Percentiles rank a stretch among this genome's conserved stretches.
Evolutionary conservation across 2,888 invertebrate species (phyloP).

Genomic region (Acrobasis suavella): DNA sequence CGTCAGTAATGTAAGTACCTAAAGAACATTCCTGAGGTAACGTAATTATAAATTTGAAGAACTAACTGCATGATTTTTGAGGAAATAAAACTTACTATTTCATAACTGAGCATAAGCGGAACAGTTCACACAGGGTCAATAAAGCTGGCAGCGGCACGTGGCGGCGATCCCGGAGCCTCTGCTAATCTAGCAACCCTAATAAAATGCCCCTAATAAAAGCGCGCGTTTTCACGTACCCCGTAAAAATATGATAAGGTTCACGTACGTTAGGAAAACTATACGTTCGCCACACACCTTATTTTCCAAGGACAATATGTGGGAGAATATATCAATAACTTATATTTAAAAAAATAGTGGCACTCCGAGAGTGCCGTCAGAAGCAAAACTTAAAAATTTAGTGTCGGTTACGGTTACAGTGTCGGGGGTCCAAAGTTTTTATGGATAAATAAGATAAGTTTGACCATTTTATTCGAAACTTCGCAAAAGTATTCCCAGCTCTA

Average conservation of each 20-base stretch:
- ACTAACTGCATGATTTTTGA: slow-evolving; percentile 22
- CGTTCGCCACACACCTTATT: slow-evolving; percentile 33
- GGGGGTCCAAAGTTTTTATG: no score
- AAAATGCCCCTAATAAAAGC: slow-evolving; percentile 75
- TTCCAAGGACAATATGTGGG: neutral
- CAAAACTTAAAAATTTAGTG: no score
- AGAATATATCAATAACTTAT: no score
- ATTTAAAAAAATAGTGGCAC: no score
- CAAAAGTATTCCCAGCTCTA: no score
- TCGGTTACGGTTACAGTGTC: no score
- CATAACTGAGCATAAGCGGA: slow-evolving; percentile 3
- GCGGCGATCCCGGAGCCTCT: slow-evolving; percentile 50
- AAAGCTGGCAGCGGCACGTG: slow-evolving; percentile 36
- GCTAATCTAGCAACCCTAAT: slow-evolving; percentile 76
- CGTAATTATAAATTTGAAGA: no score
- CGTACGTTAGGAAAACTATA: slow-evolving; percentile 48
- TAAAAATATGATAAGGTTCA: slow-evolving; percentile 81
- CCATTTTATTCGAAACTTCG: no score
- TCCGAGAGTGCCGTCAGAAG: no score
- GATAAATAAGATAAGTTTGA: no score
- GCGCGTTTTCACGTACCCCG: slow-evolving; percentile 75
- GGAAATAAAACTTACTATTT: slow-evolving; percentile 27
- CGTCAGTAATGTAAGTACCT: no score
- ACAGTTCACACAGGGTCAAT: slow-evolving; percentile 21
- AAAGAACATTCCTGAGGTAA: no score